Conservation (phyloP, 2,113 vertebrate genomes). For the Tylochromis polylepis region DNA sequence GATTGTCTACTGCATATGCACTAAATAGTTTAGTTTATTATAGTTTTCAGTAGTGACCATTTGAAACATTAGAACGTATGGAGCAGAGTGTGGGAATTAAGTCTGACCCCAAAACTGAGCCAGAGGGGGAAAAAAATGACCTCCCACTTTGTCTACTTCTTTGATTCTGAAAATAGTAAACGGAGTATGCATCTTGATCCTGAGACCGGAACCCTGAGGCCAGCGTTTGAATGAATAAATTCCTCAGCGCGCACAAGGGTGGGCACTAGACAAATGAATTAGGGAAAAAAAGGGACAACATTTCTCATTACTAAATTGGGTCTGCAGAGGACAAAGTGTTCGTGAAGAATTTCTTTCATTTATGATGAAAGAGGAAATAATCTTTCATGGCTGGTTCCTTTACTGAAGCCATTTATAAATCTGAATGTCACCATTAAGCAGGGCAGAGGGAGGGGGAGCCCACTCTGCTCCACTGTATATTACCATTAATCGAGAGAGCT, state of each 20-base stretch:
- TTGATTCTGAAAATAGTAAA: constrained; percentile 71
- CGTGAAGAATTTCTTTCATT: constrained; percentile 66
- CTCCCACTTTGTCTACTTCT: constrained; percentile 58
- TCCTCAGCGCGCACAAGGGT: constrained; percentile 50
- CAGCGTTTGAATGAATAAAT: constrained; percentile 72
- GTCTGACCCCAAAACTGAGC: constrained; percentile 65
- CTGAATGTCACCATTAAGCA: constrained; percentile 61
- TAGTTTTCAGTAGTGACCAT: constrained; percentile 9
- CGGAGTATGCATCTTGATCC: constrained; percentile 49
- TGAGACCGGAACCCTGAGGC: constrained; percentile 56
- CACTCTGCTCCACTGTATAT: constrained; percentile 38
- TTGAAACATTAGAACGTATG: constrained; percentile 21
- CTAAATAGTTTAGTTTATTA: constrained; percentile 42
- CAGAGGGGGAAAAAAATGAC: constrained; percentile 20
- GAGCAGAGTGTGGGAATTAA: constrained; percentile 71
- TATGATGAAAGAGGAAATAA: constrained; percentile 71
- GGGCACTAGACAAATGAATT: constrained; percentile 63
- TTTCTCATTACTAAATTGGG: constrained; percentile 79
- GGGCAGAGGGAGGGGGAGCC: constrained; percentile 32
- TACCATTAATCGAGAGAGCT: constrained; percentile 56
- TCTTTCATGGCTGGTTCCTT: constrained; percentile 67
- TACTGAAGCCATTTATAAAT: constrained; percentile 71
- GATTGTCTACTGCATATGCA: not conserved
- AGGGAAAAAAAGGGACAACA: constrained; percentile 44
- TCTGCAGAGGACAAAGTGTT: constrained; percentile 70